phyloP scores from a whole-genome alignment of 2,888 invertebrate genomes.

The Homarus gammarus region DNA sequence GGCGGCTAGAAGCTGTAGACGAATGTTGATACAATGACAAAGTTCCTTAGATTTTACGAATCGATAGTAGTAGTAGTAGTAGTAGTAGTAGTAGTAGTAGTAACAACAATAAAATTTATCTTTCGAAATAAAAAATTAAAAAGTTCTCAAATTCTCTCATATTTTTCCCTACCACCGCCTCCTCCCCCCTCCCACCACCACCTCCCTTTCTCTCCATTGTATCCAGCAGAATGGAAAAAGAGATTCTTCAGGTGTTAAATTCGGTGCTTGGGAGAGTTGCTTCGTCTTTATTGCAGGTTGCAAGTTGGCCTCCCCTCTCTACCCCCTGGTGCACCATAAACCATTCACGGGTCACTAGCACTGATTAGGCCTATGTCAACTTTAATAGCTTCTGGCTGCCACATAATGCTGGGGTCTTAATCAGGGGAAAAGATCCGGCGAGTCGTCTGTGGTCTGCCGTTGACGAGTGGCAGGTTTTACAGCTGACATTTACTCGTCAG shows the following conservation, averaged over 20 bases:
- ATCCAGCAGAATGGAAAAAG: too few relatives aligned
- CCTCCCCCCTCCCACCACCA: neutral
- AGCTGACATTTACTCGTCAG: constrained; percentile 1
- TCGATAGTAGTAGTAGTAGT: too few relatives aligned
- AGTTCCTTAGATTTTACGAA: too few relatives aligned
- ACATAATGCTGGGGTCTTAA: constrained; percentile 34
- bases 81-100: too few relatives aligned
- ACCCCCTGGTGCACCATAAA: neutral
- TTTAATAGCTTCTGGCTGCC: constrained; percentile 30
- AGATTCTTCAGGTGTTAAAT: too few relatives aligned
- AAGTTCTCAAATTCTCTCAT: too few relatives aligned
- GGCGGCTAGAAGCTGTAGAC: too few relatives aligned
- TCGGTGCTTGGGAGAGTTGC: too few relatives aligned
- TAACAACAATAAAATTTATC: too few relatives aligned
- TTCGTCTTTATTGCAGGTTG: constrained; percentile 13
- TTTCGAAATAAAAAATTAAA: too few relatives aligned
- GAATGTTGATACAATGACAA: too few relatives aligned
- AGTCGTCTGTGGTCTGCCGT: constrained; percentile 33
- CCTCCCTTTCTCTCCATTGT: neutral
- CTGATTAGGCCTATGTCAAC: constrained; percentile 31
- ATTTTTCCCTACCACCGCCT: neutral
- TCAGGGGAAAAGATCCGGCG: constrained; percentile 10
- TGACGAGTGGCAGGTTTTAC: constrained; percentile 1
- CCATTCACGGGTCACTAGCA: constrained; percentile 8
- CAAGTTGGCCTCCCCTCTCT: neutral